These are phyloP conservation scores for Trachymyrmex cornetzi DNA, from an alignment of 1,140 invertebrate genomes.

Conservation along the genomic window DNA sequence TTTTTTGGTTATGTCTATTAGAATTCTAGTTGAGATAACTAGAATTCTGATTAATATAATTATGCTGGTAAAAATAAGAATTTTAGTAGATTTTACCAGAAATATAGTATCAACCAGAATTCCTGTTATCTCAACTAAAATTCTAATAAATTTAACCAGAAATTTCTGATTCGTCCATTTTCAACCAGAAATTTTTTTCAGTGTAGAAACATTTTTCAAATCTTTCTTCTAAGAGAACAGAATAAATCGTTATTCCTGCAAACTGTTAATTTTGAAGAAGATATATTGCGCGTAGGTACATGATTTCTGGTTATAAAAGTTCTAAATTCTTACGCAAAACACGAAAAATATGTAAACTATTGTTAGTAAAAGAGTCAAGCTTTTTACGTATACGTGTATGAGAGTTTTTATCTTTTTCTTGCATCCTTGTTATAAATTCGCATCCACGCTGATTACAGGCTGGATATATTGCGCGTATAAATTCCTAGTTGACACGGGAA, in stretches of 20 bases:
- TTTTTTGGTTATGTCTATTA: too few relatives aligned
- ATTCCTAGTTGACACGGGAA: constrained; percentile 49
- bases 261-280: not conserved
- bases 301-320: not conserved
- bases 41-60: too few relatives aligned
- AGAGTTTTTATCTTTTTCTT: not conserved
- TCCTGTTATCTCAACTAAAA: too few relatives aligned
- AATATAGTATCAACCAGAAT: too few relatives aligned
- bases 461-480: constrained; percentile 41
- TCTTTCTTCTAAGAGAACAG: too few relatives aligned
- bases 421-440: constrained; percentile 33
- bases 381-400: not conserved
- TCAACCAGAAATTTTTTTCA: too few relatives aligned
- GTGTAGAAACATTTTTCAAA: not conserved
- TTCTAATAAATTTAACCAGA: too few relatives aligned
- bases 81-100: too few relatives aligned
- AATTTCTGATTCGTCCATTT: too few relatives aligned
- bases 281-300: too few relatives aligned
- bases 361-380: not conserved
- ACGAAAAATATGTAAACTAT: not conserved
- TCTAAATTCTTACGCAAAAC: not conserved
- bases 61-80: too few relatives aligned
- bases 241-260: not conserved
- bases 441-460: constrained; percentile 14
- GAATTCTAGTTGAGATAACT: too few relatives aligned